phyloP scores from a whole-genome alignment of 2,113 vertebrate species.

The Setophaga kirtlandii region DNA sequence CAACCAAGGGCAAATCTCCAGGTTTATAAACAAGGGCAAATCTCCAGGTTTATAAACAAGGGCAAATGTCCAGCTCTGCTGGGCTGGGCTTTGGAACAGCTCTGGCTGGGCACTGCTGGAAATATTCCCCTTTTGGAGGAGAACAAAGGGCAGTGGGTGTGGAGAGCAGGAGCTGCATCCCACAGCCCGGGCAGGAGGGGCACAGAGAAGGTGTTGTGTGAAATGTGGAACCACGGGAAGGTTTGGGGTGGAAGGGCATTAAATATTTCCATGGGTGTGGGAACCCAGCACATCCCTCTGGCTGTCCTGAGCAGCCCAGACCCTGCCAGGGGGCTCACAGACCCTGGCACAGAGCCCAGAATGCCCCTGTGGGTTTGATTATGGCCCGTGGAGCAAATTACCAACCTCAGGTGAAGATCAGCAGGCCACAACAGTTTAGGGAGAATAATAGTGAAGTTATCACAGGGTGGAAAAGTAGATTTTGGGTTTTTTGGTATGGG shows the following conservation, averaged over 20 bases:
- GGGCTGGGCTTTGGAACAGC: not conserved
- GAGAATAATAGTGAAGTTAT: too few species aligned
- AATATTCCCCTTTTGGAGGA: fast-evolving
- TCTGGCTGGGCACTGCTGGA: not conserved
- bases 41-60: not conserved
- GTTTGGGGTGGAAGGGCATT: not conserved
- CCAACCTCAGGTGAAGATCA: too few species aligned
- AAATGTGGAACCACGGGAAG: not conserved
- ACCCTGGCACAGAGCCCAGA: too few species aligned
- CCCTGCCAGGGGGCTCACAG: too few species aligned
- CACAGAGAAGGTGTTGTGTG: fast-evolving
- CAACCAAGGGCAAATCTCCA: not conserved
- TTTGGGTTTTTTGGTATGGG: too few species aligned
- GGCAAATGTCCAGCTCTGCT: not conserved
- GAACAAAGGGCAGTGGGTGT: fast-evolving
- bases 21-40: not conserved
- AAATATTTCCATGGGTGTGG: not conserved
- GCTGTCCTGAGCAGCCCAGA: too few species aligned
- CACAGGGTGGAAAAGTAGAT: too few species aligned
- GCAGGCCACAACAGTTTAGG: too few species aligned
- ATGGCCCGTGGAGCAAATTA: too few species aligned
- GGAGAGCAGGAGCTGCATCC: fast-evolving
- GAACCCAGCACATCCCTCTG: too few species aligned
- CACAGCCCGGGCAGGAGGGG: not conserved
- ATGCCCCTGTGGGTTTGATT: too few species aligned